These are phyloP conservation scores for Lycaon pictus DNA, from an alignment of 2,113 vertebrate species.

Conservation along the genomic window DNA sequence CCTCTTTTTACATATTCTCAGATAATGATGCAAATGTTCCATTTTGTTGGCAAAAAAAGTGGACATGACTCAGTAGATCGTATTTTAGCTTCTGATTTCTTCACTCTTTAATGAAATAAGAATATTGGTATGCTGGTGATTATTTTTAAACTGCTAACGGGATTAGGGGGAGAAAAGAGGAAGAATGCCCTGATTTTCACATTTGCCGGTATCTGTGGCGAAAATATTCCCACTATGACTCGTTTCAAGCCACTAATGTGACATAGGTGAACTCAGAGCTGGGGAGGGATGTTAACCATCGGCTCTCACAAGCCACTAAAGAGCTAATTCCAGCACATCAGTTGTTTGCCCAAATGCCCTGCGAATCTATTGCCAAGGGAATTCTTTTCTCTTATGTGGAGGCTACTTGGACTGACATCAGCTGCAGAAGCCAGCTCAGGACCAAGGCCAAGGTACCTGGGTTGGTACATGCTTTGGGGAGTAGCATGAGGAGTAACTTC, in stretches of 20 bases:
- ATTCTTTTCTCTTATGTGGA: not conserved
- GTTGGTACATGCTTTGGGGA: not conserved
- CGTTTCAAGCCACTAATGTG: not conserved
- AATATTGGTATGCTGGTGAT: not conserved
- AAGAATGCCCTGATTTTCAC: not conserved
- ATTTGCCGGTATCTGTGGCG: not conserved
- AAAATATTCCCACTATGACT: not conserved
- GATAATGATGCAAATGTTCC: not conserved
- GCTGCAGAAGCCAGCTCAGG: not conserved
- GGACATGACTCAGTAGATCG: not conserved
- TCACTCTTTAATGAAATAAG: not conserved
- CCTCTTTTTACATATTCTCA: conserved; percentile 18
- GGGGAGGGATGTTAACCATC: not conserved
- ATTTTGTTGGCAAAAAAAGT: not conserved
- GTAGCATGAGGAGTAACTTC: not conserved
- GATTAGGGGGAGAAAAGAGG: not conserved
- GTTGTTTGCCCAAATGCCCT: not conserved
- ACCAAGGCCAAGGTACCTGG: not conserved
- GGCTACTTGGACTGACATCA: not conserved
- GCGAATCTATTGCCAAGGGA: not conserved
- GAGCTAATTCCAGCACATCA: too few species aligned
- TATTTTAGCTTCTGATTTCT: not conserved
- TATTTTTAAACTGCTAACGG: not conserved
- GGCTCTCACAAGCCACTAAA: not conserved
- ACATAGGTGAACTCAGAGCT: not conserved